Evolutionary conservation across 2,888 invertebrate genomes (phyloP), one percentile per base, ranked within the genome.

Genomic region (Cheilosia impressa): DNA sequence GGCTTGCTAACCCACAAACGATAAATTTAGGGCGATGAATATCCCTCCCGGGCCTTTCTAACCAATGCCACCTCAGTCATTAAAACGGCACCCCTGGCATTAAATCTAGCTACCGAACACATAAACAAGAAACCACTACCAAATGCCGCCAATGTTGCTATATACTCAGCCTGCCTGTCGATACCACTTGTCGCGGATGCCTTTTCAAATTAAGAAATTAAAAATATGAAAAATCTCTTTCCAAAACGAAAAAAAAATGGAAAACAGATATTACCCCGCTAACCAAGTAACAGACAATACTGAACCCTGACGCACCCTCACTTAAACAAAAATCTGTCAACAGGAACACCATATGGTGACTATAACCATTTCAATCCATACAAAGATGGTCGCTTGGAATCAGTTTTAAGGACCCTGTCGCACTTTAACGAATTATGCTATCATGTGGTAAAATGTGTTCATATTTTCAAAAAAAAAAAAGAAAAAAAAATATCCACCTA

Each of bases 391-490:
- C 65, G 69, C 65, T 57, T 57, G 13, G 53, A 69, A 53, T 69
- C 68, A 50, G 19, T 58, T 81, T 52, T 75, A 81, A 81, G 83
- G 83, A 69, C 68, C 62, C 43, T 55, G 55, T 78, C 68, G 62
- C 68, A 68, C 72, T 78, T 58, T 6, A 82, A 66, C 77, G 65
- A 76, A 68, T 68, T 63, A 73, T 78, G 43, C 73, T 69, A 65
- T 73, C 71, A 45, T 78, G 73, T 63, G 78, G 83, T 83, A 38
- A 73, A 77, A 78, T 78, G 73, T 75, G 73, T 75, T 69, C 34
- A 55, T 69, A 60, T 78, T 60, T 71, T 15, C n/a, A 15, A 57
- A 45, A 60, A 63, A 68, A 62, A 62, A 62, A 34, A 47, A 15
- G 50, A 45, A 60, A 63, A 68, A 62, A 62, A 62, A 34, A 47